Percentiles rank a stretch among this genome's conserved stretches.
phyloP scores from a whole-genome alignment of 1,140 invertebrate genomes.

The Amphibalanus amphitrite region DNA sequence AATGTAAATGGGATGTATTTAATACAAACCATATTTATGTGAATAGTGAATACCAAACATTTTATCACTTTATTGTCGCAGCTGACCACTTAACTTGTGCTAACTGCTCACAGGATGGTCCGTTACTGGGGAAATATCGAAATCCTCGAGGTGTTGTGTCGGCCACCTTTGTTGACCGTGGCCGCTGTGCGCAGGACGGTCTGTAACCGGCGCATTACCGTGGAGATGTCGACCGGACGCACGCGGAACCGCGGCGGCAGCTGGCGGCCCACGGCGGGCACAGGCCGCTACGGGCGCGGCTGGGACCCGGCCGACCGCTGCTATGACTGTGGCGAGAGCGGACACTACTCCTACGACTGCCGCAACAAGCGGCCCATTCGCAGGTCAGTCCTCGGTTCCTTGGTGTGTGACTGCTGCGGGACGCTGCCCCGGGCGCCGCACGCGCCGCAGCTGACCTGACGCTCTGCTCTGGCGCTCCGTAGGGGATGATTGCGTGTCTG shows the following conservation, averaged over 20 bases:
- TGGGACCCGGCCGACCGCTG: slow-evolving; percentile 41
- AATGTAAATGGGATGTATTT: background rate
- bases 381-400: background rate
- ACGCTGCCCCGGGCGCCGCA: no score
- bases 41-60: background rate
- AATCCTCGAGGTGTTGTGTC: background rate
- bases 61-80: background rate
- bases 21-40: slow-evolving; percentile 2
- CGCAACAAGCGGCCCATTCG: slow-evolving; percentile 18
- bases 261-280: slow-evolving; percentile 25
- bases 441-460: background rate
- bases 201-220: slow-evolving; percentile 16
- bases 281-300: slow-evolving; percentile 23
- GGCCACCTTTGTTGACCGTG: background rate
- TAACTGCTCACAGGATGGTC: no score
- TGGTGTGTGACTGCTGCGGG: no score
- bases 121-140: background rate
- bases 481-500: background rate
- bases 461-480: background rate
- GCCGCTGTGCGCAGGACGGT: slow-evolving; percentile 13
- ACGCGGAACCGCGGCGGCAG: slow-evolving; percentile 15
- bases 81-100: no score
- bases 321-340: slow-evolving; percentile 43
- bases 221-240: slow-evolving; percentile 18
- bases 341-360: slow-evolving; percentile 47